phyloP scores from a whole-genome alignment of 2,888 invertebrate genomes.

The Synanthedon myopaeformis region DNA sequence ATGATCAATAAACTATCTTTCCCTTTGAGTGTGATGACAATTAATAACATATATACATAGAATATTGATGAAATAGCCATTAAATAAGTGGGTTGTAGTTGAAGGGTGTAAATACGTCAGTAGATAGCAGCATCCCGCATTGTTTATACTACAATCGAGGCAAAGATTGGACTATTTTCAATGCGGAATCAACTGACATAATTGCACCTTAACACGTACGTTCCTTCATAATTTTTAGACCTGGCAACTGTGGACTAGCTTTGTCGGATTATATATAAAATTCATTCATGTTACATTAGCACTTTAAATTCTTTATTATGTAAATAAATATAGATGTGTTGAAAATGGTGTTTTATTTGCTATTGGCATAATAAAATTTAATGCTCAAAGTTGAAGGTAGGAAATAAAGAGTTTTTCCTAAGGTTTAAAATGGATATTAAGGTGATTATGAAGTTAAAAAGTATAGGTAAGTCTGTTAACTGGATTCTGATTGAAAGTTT shows the following conservation, averaged over 20 bases:
- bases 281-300: slow-evolving; percentile 47
- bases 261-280: slow-evolving; percentile 32
- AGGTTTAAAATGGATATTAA: no score
- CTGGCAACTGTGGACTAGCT: slow-evolving; percentile 55
- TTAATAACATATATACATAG: no score
- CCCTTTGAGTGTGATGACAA: no score
- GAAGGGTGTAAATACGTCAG: slow-evolving; percentile 29
- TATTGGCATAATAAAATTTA: no score
- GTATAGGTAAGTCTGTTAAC: no score
- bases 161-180: slow-evolving; percentile 55
- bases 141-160: slow-evolving; percentile 50
- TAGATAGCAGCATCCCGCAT: slow-evolving; percentile 60
- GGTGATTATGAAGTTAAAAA: no score
- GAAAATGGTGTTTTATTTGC: slow-evolving; percentile 47
- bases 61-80: neutral
- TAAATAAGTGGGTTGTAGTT: neutral
- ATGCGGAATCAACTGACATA: slow-evolving; percentile 38
- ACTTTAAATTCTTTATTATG: slow-evolving; percentile 59
- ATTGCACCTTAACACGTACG: slow-evolving; percentile 37
- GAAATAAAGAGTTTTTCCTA: neutral
- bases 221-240: slow-evolving; percentile 30
- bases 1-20: no score
- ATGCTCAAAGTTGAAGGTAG: no score
- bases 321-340: slow-evolving; percentile 69
- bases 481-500: no score